Evolutionary conservation across 2,113 vertebrate genomes (phyloP).

Genomic region (Amphilophus citrinellus): DNA sequence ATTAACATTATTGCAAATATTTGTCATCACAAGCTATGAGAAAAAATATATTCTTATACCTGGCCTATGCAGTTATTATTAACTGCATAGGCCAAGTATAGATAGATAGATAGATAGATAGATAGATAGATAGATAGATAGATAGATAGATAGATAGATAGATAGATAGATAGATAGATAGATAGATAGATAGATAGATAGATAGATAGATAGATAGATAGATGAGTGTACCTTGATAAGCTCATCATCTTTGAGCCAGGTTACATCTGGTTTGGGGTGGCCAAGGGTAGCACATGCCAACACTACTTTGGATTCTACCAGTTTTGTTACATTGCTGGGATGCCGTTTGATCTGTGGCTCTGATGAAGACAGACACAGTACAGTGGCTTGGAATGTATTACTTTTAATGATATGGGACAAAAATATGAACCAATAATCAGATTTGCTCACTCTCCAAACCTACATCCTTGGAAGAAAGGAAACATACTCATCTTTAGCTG

Average conservation of each 20-base stretch:
- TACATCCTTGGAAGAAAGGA: background rate
- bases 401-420: background rate
- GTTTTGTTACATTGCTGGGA: conserved; percentile 90
- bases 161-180: conserved; percentile 42
- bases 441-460: background rate
- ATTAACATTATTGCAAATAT: background rate
- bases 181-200: no score
- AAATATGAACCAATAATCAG: background rate
- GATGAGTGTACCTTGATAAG: conserved; percentile 84
- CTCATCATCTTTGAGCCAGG: conserved; percentile 94
- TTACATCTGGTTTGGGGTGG: conserved; percentile 94
- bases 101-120: no score
- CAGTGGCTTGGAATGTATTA: background rate
- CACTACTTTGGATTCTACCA: conserved; percentile 94
- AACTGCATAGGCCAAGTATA: background rate
- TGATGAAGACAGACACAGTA: conserved; percentile 66
- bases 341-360: conserved; percentile 96
- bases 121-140: no score
- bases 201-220: no score
- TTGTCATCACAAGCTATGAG: background rate
- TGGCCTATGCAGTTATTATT: background rate
- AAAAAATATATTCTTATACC: background rate
- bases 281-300: conserved; percentile 93
- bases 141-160: conserved; percentile 42
- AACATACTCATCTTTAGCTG: conserved; percentile 99